Evolutionary conservation across 2,113 vertebrate genomes (phyloP), one percentile per base, ranked within the genome.

Genomic region (Corythaixoides concolor): DNA sequence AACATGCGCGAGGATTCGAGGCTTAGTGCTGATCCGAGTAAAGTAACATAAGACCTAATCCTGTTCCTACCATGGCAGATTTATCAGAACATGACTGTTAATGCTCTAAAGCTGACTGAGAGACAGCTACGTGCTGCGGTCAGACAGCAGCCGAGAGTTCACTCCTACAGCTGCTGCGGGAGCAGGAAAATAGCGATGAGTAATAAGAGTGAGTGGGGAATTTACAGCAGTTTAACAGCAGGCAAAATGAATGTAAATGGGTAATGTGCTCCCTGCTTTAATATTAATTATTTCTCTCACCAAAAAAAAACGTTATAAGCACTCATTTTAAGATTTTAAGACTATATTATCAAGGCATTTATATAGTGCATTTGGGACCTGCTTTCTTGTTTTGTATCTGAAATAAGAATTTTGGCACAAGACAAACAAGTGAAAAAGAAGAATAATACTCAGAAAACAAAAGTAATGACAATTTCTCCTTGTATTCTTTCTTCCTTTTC

Each of bases 11-110:
- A 73, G 91, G 87, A 79, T 95, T 95, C 84, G 43, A 59, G 59
- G 84, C 81, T 94, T 96, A 97, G 55, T 92, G 92, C 91, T 97
- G 91, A 95, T 94, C 90, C 94, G 86, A 39, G 73, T 91, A 66
- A 95, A 92, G 84, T 47, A 95, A 87, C 16, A 1, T 70, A 69
- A 93, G 81, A 78, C 81, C 81, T 92, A 95, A 95, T 97, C 92
- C 92, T 63, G 69, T 92, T 96, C 89, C 74, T 92, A 91, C 86
- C 30, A 0, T 79, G 91, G 74, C 82, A 97, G 84, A 93, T 93
- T 95, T 95, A 93, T 93, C 95, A 63, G 81, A 95, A 84, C 87
- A 60, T 76, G 77, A 76, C 87, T 95, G 81, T 58, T 95, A 96
- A 97, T 8, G 17, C 84, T 89, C 47, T 88, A 64, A 94, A 95